Base-by-base conservation (phyloP, 2,888 invertebrate species). In the Drosophila tanythrix region DNA sequence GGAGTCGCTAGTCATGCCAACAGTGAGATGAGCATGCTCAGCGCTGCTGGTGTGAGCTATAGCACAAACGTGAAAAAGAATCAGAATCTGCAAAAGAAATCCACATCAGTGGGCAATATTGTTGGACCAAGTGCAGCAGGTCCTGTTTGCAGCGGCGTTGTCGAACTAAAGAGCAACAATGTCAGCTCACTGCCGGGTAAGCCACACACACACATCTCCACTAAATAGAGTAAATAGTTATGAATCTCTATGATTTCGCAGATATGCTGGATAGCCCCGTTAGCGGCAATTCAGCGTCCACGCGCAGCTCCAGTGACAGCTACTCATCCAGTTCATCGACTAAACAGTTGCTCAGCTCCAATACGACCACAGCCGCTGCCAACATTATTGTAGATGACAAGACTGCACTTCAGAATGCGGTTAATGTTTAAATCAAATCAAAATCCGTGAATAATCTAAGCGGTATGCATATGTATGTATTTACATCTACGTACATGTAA, bases 281-380 rank as follows among this genome's bases (percentile, higher is more conserved):
- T 70, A 95, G 95, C 74, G 92, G 91, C 15, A 93, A 93, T 67
- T 93, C 93, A 46, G 90, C 93, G 6, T 93, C 93, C 18, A 93
- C 93, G 21, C 95, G 96, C 56, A 96, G 97, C 74, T 97, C 96
- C 70, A 96, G 96, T 66, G 97, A 97, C 91, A 97, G 97, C 88
- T 97, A 96, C 93, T 96, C 96, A 84, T 97, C 97, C 10, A 95
- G 96, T 65, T 96, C 96, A n/a, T 97, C 97, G 52, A 96, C 97
- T 5, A 95, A 96, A 33, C 96, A 96, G 91, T 93, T 97, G 78
- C 94, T 97, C 77, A 94, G 95, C 66, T 93, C 94, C 25, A 94
- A 93, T 78, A 89, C 92, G 43, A 87, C 92, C 70, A 89, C 91
- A 59, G 82, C 88, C 46, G 90, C 85, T 35, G 91, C 91, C 27